Conservation (phyloP, 2,888 invertebrate species). For the Napeogenes sylphis region DNA sequence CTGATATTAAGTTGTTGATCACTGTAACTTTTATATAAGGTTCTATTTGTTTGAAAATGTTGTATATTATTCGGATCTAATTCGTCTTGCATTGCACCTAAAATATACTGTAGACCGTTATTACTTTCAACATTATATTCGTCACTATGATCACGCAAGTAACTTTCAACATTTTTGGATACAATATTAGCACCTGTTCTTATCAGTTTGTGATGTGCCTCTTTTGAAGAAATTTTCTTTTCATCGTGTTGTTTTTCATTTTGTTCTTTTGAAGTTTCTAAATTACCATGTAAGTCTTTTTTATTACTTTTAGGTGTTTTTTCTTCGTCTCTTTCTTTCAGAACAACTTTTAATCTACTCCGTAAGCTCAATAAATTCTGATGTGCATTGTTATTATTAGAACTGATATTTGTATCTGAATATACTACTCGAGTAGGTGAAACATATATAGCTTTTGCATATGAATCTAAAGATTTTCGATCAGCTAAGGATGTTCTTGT, state of each 20-base stretch:
- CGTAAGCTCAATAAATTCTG: background rate
- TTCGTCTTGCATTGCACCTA: slow-evolving; percentile 44
- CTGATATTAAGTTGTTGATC: slow-evolving; percentile 37
- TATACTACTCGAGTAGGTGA: slow-evolving; percentile 23
- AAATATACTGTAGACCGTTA: slow-evolving; percentile 53
- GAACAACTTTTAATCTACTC: slow-evolving; percentile 10
- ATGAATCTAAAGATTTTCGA: slow-evolving; percentile 49
- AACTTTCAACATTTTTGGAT: slow-evolving; percentile 4
- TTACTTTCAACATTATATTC: slow-evolving; percentile 25
- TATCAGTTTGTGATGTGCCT: background rate
- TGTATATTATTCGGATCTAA: slow-evolving; percentile 36
- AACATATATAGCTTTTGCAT: slow-evolving; percentile 37
- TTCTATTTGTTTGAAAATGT: slow-evolving; percentile 30
- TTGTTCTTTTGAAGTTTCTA: background rate
- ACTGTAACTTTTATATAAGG: slow-evolving; percentile 43
- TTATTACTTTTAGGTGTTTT: slow-evolving; percentile 10
- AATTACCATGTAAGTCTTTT: background rate
- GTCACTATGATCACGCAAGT: background rate
- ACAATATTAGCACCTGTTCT: slow-evolving; percentile 10
- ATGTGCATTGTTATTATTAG: slow-evolving; percentile 31
- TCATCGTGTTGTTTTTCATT: slow-evolving; percentile 22
- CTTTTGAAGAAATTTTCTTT: background rate
- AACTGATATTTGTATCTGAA: slow-evolving; percentile 32
- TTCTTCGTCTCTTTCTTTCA: background rate
- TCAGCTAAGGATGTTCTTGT: slow-evolving; percentile 41